Conservation (phyloP, 1,140 invertebrate genomes). For the Cotesia vestalis region DNA sequence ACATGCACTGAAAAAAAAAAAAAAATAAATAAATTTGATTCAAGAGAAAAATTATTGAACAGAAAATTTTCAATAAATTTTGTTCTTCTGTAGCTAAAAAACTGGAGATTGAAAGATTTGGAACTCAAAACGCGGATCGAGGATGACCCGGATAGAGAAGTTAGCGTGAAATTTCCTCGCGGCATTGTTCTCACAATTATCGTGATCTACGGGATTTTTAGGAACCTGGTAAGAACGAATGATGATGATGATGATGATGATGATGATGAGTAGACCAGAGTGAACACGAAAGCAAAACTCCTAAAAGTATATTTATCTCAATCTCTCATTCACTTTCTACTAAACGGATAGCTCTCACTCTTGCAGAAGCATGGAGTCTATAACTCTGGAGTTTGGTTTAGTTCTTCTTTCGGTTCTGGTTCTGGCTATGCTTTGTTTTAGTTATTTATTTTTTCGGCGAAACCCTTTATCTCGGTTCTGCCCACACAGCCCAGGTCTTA, state of each 20-base stretch:
- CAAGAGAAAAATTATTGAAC: too few species aligned
- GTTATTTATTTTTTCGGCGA: constrained; percentile 48
- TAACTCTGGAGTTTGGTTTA: too few species aligned
- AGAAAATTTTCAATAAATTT: too few species aligned
- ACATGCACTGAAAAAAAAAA: too few species aligned
- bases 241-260: too few species aligned
- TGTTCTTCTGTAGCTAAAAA: too few species aligned
- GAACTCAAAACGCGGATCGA: too few species aligned
- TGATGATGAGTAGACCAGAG: neutral
- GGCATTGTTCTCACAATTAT: constrained; percentile 68
- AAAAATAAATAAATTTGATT: too few species aligned
- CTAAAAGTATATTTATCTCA: constrained; percentile 40
- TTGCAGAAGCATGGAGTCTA: neutral
- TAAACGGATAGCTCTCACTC: constrained; percentile 22
- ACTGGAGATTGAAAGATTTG: too few species aligned
- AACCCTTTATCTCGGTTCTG: constrained; percentile 59
- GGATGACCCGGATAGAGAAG: constrained; percentile 27
- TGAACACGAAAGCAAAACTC: constrained; percentile 22
- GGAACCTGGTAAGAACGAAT: constrained; percentile 43
- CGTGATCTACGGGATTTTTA: constrained; percentile 63
- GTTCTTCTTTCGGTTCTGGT: too few species aligned
- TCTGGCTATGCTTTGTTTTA: neutral
- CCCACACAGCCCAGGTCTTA: constrained; percentile 38
- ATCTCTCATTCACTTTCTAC: constrained; percentile 52
- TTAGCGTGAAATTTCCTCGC: constrained; percentile 60